Percentiles rank a stretch among this genome's conserved stretches.
Evolutionary conservation across 2,797 vertebrate species (phyloP).

Genomic region (Leontocebus nigricollis): DNA sequence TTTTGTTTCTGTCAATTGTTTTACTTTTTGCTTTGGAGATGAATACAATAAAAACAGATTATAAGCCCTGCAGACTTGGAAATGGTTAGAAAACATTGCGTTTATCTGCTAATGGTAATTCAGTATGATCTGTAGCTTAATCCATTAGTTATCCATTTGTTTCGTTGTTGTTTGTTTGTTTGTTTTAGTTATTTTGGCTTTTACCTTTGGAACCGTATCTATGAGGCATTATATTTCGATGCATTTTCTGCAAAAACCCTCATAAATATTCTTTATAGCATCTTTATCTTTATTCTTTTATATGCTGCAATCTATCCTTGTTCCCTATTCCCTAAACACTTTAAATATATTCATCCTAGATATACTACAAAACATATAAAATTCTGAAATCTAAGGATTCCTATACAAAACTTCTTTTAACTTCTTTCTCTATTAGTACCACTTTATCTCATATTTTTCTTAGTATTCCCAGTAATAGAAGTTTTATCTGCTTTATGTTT

Average conservation of each 20-base stretch:
- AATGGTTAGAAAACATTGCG: constrained; percentile 30
- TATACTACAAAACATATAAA: constrained; percentile 14
- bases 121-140: neutral
- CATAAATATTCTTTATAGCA: constrained; percentile 50
- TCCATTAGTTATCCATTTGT: neutral
- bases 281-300: constrained; percentile 11
- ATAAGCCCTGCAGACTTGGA: neutral
- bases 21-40: neutral
- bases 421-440: neutral
- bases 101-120: constrained; percentile 16
- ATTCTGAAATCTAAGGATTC: neutral
- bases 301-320: neutral
- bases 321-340: neutral
- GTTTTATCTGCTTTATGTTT: neutral
- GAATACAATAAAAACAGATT: constrained; percentile 4
- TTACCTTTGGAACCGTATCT: constrained; percentile 8
- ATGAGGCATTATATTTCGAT: neutral
- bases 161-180: neutral
- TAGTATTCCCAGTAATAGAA: neutral
- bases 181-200: constrained; percentile 34
- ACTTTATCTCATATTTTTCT: neutral
- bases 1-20: neutral
- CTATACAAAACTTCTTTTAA: neutral
- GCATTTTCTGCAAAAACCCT: neutral
- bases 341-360: constrained; percentile 60